phyloP scores from a whole-genome alignment of 2,797 vertebrate genomes.

The Mus minutoides region DNA sequence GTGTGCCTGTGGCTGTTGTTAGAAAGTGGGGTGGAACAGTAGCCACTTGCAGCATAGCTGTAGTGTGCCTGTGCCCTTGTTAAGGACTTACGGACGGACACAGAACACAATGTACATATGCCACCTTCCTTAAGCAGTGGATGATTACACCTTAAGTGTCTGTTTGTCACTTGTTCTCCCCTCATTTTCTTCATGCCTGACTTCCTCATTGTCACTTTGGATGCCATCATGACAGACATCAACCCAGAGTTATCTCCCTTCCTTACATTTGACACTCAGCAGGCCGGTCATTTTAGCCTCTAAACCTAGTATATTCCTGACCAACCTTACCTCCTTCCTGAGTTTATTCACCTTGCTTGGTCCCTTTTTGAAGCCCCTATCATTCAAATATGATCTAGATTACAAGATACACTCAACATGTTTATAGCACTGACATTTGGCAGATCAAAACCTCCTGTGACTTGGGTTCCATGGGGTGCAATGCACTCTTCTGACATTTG shows the following conservation, averaged over 20 bases:
- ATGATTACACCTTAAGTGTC: not conserved
- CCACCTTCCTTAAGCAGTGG: not conserved
- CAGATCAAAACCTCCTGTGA: not conserved
- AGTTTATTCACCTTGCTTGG: not conserved
- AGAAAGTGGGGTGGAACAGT: constrained; percentile 8
- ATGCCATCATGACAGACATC: not conserved
- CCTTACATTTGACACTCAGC: not conserved
- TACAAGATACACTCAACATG: not conserved
- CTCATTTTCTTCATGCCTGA: not conserved
- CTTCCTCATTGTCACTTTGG: not conserved
- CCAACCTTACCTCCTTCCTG: not conserved
- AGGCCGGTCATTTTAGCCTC: not conserved
- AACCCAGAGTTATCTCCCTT: not conserved
- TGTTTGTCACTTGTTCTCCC: not conserved
- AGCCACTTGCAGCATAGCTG: not conserved
- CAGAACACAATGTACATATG: not conserved
- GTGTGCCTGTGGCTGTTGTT: not conserved
- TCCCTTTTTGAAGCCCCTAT: not conserved
- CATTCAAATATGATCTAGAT: not conserved
- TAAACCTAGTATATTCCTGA: not conserved
- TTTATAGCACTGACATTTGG: too few relatives aligned
- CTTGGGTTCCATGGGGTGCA: not conserved
- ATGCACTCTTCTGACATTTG: not conserved
- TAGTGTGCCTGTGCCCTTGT: not conserved
- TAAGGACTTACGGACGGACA: not conserved